A percentile compares a stretch with the other conserved stretches of the same genome.
Evolutionary conservation across 2,113 vertebrate genomes (phyloP).

Genomic region (Melanocharis versteri): DNA sequence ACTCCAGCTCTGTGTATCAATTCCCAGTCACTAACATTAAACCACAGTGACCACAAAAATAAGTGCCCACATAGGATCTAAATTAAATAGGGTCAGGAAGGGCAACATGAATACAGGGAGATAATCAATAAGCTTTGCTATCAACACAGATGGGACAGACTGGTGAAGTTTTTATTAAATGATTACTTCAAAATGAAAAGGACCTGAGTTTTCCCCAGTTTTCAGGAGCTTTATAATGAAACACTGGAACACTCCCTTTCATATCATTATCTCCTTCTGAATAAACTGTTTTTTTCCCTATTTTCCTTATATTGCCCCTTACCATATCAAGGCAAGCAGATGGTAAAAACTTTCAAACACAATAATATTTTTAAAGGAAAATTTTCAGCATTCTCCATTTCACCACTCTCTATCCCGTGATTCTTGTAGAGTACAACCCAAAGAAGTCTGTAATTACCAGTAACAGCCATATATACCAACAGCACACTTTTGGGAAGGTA

Average conservation of each 20-base stretch:
- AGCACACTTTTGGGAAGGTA: not conserved
- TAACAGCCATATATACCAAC: not conserved
- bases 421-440: not conserved
- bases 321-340: not conserved
- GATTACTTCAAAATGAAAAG: not conserved
- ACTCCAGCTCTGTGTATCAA: not conserved
- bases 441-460: not conserved
- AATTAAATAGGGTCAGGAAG: conserved; percentile 49
- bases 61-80: conserved; percentile 2
- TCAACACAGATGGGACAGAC: not conserved
- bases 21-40: conserved; percentile 25
- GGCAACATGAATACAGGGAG: not conserved
- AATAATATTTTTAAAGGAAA: not conserved
- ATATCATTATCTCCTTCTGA: not conserved
- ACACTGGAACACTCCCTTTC: not conserved
- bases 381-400: not conserved
- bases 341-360: not conserved
- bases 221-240: not conserved
- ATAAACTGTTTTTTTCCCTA: not conserved
- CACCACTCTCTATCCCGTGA: not conserved
- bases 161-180: not conserved
- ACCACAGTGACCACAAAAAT: conserved; percentile 14
- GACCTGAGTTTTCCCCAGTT: not conserved
- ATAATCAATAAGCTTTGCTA: conserved; percentile 24
- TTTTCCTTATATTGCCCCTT: not conserved